Base-by-base conservation (phyloP, 1,140 invertebrate genomes). In the Neuroterus valhalla region DNA sequence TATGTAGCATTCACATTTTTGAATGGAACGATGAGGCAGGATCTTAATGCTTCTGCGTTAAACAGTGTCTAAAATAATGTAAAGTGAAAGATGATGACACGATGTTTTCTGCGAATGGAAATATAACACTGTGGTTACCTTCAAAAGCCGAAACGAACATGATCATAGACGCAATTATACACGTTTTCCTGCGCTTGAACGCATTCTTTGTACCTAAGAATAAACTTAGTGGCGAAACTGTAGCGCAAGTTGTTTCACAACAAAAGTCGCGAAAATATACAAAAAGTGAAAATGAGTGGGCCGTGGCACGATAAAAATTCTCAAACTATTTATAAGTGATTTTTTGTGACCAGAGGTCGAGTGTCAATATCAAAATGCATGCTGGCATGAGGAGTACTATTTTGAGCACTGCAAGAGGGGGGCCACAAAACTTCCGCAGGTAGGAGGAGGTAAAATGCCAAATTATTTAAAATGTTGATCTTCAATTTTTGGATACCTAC, bases 401-500 rank as follows among this genome's bases (percentile, higher is more conserved):
- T 78, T 77, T 86, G 68, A 82, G 79, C 55, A 80, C 78, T 71
- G 78, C 75, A 70, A 82, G 78, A 81, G 72, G 11, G 21, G 78
- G 81, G 67, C 71, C 75, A 17, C 71, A 78, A 48, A 84, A 80
- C 83, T 76, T 78, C 79, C 80, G 83, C 86, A 80, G 79, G 83
- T 85, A 86, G 79, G 81, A 86, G 72, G 84, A 88, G 87, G 87
- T 89, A 89, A 89, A n/a, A n/a, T 83, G 78, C 74, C 73, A 75
- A 78, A 78, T 77, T 76, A 78, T 50, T 76, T 23, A 62, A 31
- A 31, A 26, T n/a, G 23, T 62, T 62, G 14, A 26, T n/a, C 12
- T 38, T 62, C 8, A n/a, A 38, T 62, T 62, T 31, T 31, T 62
- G 31, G 8, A 31, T 55, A 12, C 15, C n/a, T 19, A 62, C 23